A percentile compares a stretch with the other conserved stretches of the same genome.
Conservation (phyloP, 2,888 invertebrate genomes). For the Itoplectis maculator region DNA sequence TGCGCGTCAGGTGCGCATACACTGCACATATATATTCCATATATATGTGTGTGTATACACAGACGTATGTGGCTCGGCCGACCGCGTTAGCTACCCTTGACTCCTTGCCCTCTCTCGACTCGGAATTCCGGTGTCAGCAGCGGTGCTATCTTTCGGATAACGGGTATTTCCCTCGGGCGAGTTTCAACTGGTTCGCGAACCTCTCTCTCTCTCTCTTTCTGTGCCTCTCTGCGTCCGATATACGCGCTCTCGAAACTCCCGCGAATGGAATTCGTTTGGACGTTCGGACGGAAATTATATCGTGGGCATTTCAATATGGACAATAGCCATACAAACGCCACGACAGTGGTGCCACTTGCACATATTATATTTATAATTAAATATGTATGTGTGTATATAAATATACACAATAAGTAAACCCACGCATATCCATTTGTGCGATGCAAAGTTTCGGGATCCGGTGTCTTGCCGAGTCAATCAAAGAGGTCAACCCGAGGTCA, state of each 20-base stretch:
- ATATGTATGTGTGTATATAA: too few species aligned
- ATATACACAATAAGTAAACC: too few species aligned
- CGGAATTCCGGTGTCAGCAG: conserved; percentile 62
- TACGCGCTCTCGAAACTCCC: conserved; percentile 10
- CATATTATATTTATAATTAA: background rate
- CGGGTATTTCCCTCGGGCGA: conserved; percentile 53
- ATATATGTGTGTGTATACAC: background rate
- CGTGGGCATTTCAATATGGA: conserved; percentile 16
- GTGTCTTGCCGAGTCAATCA: conserved; percentile 17
- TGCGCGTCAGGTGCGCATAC: conserved; percentile 31
- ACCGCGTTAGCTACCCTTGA: conserved; percentile 67
- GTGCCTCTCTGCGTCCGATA: background rate
- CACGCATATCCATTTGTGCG: too few species aligned
- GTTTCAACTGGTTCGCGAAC: conserved; percentile 6
- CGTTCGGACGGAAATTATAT: conserved; percentile 34
- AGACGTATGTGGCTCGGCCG: background rate
- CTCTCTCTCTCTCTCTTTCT: background rate
- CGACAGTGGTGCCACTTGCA: too few species aligned
- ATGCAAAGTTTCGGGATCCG: background rate
- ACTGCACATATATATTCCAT: background rate
- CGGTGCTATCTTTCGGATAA: conserved; percentile 55
- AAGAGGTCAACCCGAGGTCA: background rate
- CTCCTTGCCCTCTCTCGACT: conserved; percentile 65
- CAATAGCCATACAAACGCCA: conserved; percentile 14
- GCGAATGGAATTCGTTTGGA: conserved; percentile 24